These are phyloP conservation scores for Hemibagrus wyckioides DNA, from an alignment of 2,113 vertebrate genomes.

Conservation along the genomic window DNA sequence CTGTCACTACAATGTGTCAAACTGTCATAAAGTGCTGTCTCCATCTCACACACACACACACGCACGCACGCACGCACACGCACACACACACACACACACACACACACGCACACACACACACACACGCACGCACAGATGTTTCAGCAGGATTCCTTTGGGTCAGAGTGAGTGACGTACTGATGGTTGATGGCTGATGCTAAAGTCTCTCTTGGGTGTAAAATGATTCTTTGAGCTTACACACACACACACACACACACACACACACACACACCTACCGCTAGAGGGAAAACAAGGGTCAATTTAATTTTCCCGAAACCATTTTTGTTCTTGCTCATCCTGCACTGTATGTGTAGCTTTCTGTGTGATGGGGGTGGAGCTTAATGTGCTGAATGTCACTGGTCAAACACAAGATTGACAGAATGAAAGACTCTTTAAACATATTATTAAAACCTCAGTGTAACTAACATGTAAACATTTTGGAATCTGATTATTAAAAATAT, in stretches of 20 bases:
- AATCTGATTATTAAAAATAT: not conserved
- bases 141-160: slow-evolving; percentile 2
- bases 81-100: slow-evolving; percentile 1
- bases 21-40: slow-evolving; percentile 19
- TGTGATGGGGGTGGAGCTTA: not conserved
- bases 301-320: not conserved
- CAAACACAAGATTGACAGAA: not conserved
- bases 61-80: not conserved
- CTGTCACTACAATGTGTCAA: slow-evolving; percentile 26
- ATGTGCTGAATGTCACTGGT: not conserved
- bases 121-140: slow-evolving; percentile 14
- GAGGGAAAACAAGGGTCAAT: not conserved
- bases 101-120: slow-evolving; percentile 19
- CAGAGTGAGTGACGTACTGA: slow-evolving; percentile 19
- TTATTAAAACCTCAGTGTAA: not conserved
- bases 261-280: not conserved
- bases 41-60: not conserved
- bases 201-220: slow-evolving; percentile 12
- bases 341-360: not conserved
- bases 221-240: not conserved
- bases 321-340: not conserved
- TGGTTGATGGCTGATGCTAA: slow-evolving; percentile 21
- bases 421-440: not conserved
- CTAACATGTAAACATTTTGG: not conserved
- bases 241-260: not conserved